Conservation (phyloP, 2,113 vertebrate species). For the Macrotis lagotis region DNA sequence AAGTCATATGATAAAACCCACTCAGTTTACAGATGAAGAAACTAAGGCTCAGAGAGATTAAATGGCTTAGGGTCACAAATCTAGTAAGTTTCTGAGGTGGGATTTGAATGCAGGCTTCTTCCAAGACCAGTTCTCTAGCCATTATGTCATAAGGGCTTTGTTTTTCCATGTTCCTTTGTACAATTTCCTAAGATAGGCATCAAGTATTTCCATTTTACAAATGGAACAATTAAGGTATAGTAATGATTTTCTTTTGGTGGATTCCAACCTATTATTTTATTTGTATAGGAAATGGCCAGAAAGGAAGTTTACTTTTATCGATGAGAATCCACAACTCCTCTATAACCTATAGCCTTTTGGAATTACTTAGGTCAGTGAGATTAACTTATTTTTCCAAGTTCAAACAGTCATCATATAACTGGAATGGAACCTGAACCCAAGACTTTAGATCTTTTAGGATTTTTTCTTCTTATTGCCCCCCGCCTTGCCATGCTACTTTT, state of each 20-base stretch:
- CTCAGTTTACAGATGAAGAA: background rate
- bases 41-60: background rate
- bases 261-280: background rate
- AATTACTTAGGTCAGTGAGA: background rate
- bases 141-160: background rate
- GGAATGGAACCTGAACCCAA: background rate
- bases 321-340: background rate
- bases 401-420: background rate
- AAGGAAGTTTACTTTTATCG: background rate
- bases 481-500: background rate
- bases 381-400: background rate
- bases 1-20: background rate
- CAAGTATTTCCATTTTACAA: background rate
- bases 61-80: slow-evolving; percentile 27
- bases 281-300: background rate
- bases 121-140: background rate
- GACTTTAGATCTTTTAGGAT: background rate
- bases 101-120: background rate
- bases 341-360: background rate
- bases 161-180: background rate
- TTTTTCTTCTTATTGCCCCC: background rate
- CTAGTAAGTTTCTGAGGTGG: background rate
- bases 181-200: background rate
- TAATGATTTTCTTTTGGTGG: background rate
- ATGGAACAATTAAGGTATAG: background rate